Conservation (phyloP, 1,140 invertebrate species). For the Eumeta japonica region DNA sequence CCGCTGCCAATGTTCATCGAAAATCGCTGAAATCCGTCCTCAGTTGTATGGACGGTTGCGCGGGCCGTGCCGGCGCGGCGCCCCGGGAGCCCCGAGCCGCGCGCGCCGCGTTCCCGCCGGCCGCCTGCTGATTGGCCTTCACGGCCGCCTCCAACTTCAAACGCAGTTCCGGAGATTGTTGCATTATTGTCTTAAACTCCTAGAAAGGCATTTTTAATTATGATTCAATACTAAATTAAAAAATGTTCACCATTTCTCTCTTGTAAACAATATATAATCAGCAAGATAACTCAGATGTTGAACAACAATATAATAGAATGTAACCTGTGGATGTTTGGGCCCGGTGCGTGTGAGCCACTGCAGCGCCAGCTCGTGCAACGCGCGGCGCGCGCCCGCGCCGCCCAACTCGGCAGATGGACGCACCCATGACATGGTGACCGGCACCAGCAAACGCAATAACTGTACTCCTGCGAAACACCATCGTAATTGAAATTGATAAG, state of each 20-base stretch:
- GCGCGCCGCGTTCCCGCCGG: constrained; percentile 42
- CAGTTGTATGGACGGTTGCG: constrained; percentile 83
- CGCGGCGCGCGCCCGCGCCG: constrained; percentile 63
- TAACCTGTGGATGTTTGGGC: constrained; percentile 86
- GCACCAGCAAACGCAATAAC: constrained; percentile 83
- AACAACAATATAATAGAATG: too few species aligned
- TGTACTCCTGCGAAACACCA: constrained; percentile 90
- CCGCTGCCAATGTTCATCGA: constrained; percentile 60
- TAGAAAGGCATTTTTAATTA: too few species aligned
- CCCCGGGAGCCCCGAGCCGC: constrained; percentile 45
- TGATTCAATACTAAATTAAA: too few species aligned
- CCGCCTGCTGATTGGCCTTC: constrained; percentile 68
- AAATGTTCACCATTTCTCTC: too few species aligned
- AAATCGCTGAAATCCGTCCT: constrained; percentile 97
- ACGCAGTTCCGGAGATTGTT: constrained; percentile 74
- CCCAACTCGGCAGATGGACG: constrained; percentile 66
- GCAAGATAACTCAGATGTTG: background rate
- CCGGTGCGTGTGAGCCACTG: constrained; percentile 89
- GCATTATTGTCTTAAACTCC: constrained; percentile 91
- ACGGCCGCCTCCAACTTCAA: constrained; percentile 83
- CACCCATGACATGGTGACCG: constrained; percentile 83
- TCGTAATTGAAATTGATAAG: too few species aligned
- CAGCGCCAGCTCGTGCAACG: constrained; percentile 82
- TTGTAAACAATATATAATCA: background rate
- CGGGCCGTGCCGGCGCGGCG: constrained; percentile 53